Base-by-base conservation (phyloP, 2,888 invertebrate genomes). In the Prosopocoilus inquinatus region DNA sequence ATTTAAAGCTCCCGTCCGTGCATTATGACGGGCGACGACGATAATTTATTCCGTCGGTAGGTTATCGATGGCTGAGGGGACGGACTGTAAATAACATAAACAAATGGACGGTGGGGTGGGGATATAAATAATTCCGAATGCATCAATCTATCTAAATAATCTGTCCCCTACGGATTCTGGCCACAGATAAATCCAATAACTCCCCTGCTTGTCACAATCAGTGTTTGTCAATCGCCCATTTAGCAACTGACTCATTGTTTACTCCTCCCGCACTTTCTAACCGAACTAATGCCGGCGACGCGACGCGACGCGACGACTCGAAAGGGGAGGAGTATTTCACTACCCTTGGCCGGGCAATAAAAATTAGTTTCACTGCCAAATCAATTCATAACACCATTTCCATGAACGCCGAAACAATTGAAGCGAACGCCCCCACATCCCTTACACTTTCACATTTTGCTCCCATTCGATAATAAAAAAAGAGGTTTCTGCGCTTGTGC, bases 201-300 rank as follows among this genome's bases (percentile, higher is more conserved):
- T 69, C 70, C 72, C 64, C 65, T 59, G 59, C 67, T 72, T 71
- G 76, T 76, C 76, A 75, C 72, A 76, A 75, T 75, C 76, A 75
- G 65, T 76, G 75, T 75, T 72, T 73, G 75, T 76, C 76, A 76
- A 74, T 75, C 69, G 72, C 65, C 68, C 68, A 67, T 70, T 73
- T 70, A 71, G 66, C 70, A 58, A 71, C 71, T 72, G 72, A 71
- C 64, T 71, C 72, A 73, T 70, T 70, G 70, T 68, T 67, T 67
- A 66, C 41, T 41, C 41, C 41, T 41, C 41, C 41, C 16, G n/a
- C 16, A 41, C 9, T 41, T 28, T 28, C 20, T 28, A 28, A 20
- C n/a, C n/a, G n/a, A 28, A 28, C 20, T 28, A 28, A 28, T 28
- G 20, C 5, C 20, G n/a, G n/a, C n/a, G n/a, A n/a, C n/a, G 5